Base-by-base conservation (phyloP, 2,888 invertebrate genomes). In the Blastobasis adustella region DNA sequence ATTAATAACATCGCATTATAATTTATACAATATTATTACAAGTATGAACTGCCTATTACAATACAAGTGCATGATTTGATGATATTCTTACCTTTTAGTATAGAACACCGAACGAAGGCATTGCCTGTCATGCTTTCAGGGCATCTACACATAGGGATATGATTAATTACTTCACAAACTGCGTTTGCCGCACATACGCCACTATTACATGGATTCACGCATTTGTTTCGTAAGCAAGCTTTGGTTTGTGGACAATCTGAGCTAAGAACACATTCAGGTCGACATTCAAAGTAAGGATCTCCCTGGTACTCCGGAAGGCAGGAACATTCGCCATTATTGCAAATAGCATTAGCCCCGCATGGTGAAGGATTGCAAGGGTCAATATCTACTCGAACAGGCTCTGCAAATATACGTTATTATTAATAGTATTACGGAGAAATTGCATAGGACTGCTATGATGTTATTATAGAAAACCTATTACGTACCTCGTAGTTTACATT, bases 101-200 rank as follows among this genome's bases (percentile, higher is more conserved):
- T 78, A 50, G 82, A 78, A 65, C 94, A 94, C 53, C 90, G 80
- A 9, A 90, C 82, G 67, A 92, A 92, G 49, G 93, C 92, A 77
- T 93, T 93, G 61, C 94, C 94, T 36, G 91, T 87, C 85, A 91
- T 90, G 49, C 90, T 89, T 54, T 91, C 90, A 7, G 92, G 91
- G 64, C 93, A 93, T 63, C 91, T 91, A 60, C 94, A 94, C 82
- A 92, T 91, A n/a, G 93, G 91, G 54, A 93, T 90, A 65, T 94
- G 94, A 62, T 92, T 92, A 49, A 92, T 90, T 6, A 93, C 93
- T 67, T 93, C 92, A 67, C 94, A 95, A 53, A 92, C 86, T 37
- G 94, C 94, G 66, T 91, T 92, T 51, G 82, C 72, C 7, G 93
- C 94, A 73, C 95, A 95, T 5, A 92, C 91, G 51, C 91, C 92